These are phyloP conservation scores for Tapera naevia DNA, from an alignment of 2,797 vertebrate species.

Conservation along the genomic window DNA sequence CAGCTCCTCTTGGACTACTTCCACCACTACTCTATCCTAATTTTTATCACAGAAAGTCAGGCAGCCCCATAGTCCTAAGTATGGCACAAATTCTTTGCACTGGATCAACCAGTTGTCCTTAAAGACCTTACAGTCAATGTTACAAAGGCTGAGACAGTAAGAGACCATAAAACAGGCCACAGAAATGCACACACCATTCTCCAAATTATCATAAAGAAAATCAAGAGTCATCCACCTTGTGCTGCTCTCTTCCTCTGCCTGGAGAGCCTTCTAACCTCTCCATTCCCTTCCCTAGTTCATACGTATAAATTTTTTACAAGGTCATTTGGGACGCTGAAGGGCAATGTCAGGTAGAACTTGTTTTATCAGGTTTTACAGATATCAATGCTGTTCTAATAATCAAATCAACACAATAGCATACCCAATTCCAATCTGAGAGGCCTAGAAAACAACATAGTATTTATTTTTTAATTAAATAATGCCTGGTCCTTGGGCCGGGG, in stretches of 20 bases:
- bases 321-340: not conserved
- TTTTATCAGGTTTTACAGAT: not conserved
- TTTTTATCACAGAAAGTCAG: not conserved
- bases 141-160: not conserved
- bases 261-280: not conserved
- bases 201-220: not conserved
- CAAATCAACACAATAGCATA: not conserved
- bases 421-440: not conserved
- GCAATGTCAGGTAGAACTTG: not conserved
- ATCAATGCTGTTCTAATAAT: not conserved
- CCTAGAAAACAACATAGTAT: not conserved
- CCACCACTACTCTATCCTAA: not conserved
- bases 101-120: not conserved
- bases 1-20: not conserved
- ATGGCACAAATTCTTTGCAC: not conserved
- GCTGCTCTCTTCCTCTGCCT: not conserved
- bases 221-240: not conserved
- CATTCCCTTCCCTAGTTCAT: not conserved
- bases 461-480: not conserved
- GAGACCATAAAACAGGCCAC: not conserved
- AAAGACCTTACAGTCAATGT: not conserved
- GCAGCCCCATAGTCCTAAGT: not conserved
- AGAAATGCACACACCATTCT: not conserved
- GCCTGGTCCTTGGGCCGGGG: not conserved
- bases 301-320: not conserved